phyloP scores from a whole-genome alignment of 1,140 invertebrate species.

The Probaryconus sp. region DNA sequence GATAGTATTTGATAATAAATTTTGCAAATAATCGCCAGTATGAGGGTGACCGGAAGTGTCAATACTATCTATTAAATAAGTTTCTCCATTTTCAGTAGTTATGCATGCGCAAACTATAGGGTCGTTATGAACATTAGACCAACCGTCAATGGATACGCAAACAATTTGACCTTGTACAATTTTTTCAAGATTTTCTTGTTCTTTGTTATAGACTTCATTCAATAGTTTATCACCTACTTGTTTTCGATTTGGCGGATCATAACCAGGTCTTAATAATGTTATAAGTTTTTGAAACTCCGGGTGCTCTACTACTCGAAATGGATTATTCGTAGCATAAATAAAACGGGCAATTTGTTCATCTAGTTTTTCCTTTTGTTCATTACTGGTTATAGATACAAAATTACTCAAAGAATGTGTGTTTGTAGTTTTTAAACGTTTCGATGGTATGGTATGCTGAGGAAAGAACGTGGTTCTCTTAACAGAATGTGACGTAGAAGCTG shows the following conservation, averaged over 20 bases:
- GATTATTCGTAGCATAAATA: conserved; percentile 46
- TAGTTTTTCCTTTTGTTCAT: conserved; percentile 19
- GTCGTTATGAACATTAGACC: conserved; percentile 47
- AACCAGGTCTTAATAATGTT: conserved; percentile 37
- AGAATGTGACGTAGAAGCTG: conserved; percentile 19
- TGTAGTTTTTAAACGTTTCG: conserved; percentile 10
- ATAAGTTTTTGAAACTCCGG: conserved; percentile 46
- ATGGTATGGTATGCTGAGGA: background rate
- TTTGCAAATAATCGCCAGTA: conserved; percentile 17
- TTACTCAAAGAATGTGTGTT: background rate
- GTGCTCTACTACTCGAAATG: conserved; percentile 45
- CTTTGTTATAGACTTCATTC: conserved; percentile 16
- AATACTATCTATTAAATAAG: conserved; percentile 38
- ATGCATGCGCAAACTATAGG: conserved; percentile 34
- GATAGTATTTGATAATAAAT: conserved; percentile 8
- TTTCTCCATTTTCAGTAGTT: conserved; percentile 17
- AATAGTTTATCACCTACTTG: conserved; percentile 15
- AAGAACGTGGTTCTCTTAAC: conserved; percentile 1
- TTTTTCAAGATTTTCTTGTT: conserved; percentile 14
- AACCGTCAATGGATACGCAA: conserved; percentile 39
- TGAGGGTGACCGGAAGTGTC: conserved; percentile 33
- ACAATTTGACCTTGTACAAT: conserved; percentile 21
- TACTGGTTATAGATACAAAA: conserved; percentile 12
- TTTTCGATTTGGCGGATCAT: conserved; percentile 35
- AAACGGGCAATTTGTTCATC: conserved; percentile 45